phyloP scores from a whole-genome alignment of 2,888 invertebrate species.

The Miltochrista miniata region DNA sequence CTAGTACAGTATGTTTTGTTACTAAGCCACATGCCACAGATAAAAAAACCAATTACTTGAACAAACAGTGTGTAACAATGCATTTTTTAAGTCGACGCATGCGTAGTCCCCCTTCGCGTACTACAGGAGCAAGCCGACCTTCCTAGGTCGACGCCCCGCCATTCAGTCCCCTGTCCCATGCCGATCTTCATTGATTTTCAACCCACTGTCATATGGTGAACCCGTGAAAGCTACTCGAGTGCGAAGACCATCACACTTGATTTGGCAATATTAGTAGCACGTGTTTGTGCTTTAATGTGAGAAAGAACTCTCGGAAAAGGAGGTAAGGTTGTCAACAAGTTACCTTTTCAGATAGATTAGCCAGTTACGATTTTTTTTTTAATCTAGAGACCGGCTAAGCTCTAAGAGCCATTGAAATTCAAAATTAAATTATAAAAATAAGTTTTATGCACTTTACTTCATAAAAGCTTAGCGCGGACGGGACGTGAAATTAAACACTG shows the following conservation, averaged over 20 bases:
- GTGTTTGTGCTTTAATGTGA: conserved; percentile 28
- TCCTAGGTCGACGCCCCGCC: conserved; percentile 75
- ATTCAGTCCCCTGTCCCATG: conserved; percentile 62
- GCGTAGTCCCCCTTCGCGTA: conserved; percentile 68
- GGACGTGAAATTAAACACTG: too few species aligned
- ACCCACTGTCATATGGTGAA: conserved; percentile 56
- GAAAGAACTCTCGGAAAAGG: conserved; percentile 9
- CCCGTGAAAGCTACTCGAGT: conserved; percentile 51
- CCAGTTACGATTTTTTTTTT: too few species aligned
- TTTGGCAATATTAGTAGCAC: conserved; percentile 48
- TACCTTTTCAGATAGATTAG: neutral
- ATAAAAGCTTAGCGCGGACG: too few species aligned
- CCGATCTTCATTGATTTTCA: conserved; percentile 75
- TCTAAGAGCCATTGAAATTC: too few species aligned
- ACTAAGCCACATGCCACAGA: too few species aligned
- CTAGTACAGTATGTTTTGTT: too few species aligned
- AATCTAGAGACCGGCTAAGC: too few species aligned
- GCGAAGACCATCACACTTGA: conserved; percentile 56
- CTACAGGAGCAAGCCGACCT: conserved; percentile 71
- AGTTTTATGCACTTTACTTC: too few species aligned
- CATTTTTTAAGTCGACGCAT: conserved; percentile 53
- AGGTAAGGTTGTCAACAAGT: conserved; percentile 2
- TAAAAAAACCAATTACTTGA: neutral
- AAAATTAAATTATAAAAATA: too few species aligned
- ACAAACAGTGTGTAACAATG: conserved; percentile 1